Base-by-base conservation (phyloP, 2,888 invertebrate species). In the Laothoe populi region DNA sequence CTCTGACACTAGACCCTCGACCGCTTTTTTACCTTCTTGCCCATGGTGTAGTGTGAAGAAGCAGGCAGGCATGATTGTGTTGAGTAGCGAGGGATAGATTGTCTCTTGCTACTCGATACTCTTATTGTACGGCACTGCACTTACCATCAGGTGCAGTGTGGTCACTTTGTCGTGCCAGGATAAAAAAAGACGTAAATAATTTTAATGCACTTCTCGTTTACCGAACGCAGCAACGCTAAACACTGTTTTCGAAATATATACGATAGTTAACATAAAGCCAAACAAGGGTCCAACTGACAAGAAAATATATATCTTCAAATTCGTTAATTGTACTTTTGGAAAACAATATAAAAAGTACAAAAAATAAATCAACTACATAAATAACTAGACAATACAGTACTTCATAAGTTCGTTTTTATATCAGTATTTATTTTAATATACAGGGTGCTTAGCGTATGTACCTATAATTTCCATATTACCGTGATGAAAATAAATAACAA, bases 331-430 rank as follows among this genome's bases (percentile, higher is more conserved):
- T 53, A 53, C 7, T 48, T 24, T 53, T 35, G 49, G 26, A 49
- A 49, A 49, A 49, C 7, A 49, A 24, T 44, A 1, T 13, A 38
- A 38, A 38, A 13, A 11, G 10, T 24, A 49, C 26, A 26, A 49
- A 49, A 48, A 24, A 35, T 19, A 53, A 31, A n/a, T n/a, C n/a
- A n/a, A 19, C 53, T 53, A 35, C 35, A 11, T n/a, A 35, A 53
- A 53, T 53, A 53, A 35, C 53, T 53, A 53, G 31, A 53, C 16
- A 19, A 31, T 53, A 35, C 11, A 53, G 19, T 35, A 31, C 35
- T 35, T 53, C 35, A 53, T 53, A 53, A 53, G 53, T 35, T 53
- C 35, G 19, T 19, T 53, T 45, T 53, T 53, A 53, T 53, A 53
- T 19, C 53, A 53, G 19, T 53, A 49, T n/a, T 31, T 8, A 31